Base-by-base conservation (phyloP, 2,888 invertebrate species). In the Catocala nupta region DNA sequence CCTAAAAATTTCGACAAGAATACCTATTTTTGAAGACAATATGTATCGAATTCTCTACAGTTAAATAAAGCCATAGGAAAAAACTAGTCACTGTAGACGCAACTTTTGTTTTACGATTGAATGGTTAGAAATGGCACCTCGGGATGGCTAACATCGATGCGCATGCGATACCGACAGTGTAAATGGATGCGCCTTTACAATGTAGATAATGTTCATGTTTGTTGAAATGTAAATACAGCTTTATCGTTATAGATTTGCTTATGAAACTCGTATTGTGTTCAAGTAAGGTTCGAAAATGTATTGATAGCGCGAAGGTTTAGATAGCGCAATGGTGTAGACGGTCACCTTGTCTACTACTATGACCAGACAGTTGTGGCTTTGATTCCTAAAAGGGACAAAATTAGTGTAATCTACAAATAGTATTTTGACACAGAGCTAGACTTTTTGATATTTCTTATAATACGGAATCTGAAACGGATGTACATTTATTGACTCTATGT, bases 201-300 rank as follows among this genome's bases (percentile, higher is more conserved):
- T 36, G 36, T 53, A 52, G 44, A 59, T 53, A 34, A 59, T 25
- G 45, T 11, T 9, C n/a, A 49, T 33, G 54, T 54, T 54, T 43
- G 34, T 48, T 43, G 39, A 42, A 54, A 49, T 59, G 42, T 34
- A 49, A 48, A 34, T 16, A 16, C 2, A 16, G 16, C 16, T 16
- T 51, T 59, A 53, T 36, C 25, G 12, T 12, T 52, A 42, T 52
- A 34, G 5, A 16, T 12, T 52, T 52, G n/a, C 43, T 11, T 5
- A 13, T 13, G 7, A 47, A 13, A 0, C 44, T 10, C 44, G 44
- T 44, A 11, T 39, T 39, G 6, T 8, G 39, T 1, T 39, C 39
- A 39, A 33, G 33, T 49, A 49, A 33, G 10, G 10, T 33, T 6
- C 3, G 8, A 39, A 12, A 12, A 6, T n/a, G 13, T 33, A 51